Percentiles rank a stretch among this genome's conserved stretches.
Evolutionary conservation across 37 sponge, comb jelly and placozoan species (phyloP).

Genomic region (Beroe ovata): DNA sequence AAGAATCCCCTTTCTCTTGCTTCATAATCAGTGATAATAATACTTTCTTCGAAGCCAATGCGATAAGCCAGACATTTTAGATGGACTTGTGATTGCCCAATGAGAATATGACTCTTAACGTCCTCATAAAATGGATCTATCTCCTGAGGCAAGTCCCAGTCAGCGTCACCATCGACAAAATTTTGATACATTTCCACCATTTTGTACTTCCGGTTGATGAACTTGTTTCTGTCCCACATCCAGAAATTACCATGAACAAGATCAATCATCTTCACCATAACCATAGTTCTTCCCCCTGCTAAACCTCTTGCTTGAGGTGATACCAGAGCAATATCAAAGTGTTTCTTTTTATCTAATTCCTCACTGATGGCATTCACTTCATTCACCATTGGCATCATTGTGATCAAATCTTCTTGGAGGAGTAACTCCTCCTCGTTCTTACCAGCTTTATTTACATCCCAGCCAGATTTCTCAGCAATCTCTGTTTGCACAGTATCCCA

Average conservation of each 20-base stretch:
- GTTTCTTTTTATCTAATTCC: conserved; percentile 76
- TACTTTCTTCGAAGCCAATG: conserved; percentile 75
- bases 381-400: conserved; percentile 78
- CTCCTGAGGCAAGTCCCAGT: conserved; percentile 73
- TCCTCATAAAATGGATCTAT: conserved; percentile 74
- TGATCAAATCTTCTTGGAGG: conserved; percentile 75
- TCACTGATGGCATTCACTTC: conserved; percentile 85
- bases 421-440: conserved; percentile 74
- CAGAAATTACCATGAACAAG: conserved; percentile 70
- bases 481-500: conserved; percentile 76
- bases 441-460: conserved; percentile 72
- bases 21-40: conserved; percentile 74
- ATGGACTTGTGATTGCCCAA: conserved; percentile 76
- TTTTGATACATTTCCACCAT: conserved; percentile 85
- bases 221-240: conserved; percentile 71
- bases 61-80: conserved; percentile 71
- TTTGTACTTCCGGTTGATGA: conserved; percentile 71
- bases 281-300: conserved; percentile 72
- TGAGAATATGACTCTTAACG: conserved; percentile 66
- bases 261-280: conserved; percentile 72
- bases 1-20: conserved; percentile 73
- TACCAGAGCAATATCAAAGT: conserved; percentile 75
- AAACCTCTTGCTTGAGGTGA: conserved; percentile 76
- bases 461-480: conserved; percentile 78
- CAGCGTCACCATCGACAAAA: conserved; percentile 70